These are phyloP conservation scores for Alectura lathami DNA, from an alignment of 2,113 vertebrate species.

Conservation along the genomic window DNA sequence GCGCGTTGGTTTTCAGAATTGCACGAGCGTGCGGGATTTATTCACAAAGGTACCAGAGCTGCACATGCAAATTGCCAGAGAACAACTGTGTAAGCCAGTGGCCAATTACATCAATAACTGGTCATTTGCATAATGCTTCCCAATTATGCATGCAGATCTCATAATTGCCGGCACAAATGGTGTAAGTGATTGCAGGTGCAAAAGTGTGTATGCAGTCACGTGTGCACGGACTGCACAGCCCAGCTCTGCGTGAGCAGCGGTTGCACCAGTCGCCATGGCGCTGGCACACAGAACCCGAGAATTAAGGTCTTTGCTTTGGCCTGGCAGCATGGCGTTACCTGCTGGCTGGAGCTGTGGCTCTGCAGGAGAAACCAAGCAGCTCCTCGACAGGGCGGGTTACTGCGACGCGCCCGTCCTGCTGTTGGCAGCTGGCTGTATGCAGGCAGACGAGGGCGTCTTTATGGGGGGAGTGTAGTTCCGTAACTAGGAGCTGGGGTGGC, in stretches of 20 bases:
- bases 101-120: not conserved
- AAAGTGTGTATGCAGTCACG: not conserved
- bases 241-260: not conserved
- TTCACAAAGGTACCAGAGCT: not conserved
- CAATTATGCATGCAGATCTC: not conserved
- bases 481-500: not conserved
- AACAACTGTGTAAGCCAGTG: not conserved
- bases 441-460: not conserved
- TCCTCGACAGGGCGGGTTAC: not conserved
- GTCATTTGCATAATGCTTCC: slow-evolving; percentile 28
- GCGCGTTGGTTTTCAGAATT: not conserved
- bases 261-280: not conserved
- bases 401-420: not conserved
- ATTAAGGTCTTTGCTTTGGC: not conserved
- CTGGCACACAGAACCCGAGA: not conserved
- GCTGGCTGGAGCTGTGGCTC: accelerated
- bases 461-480: not conserved
- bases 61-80: not conserved
- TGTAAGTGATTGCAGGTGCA: slow-evolving; percentile 31
- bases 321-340: not conserved
- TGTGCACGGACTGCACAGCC: not conserved
- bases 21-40: not conserved
- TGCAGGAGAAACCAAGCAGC: not conserved
- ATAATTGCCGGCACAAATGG: not conserved
- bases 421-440: accelerated